A percentile compares a stretch with the other conserved stretches of the same genome.
Evolutionary conservation across 2,113 vertebrate genomes (phyloP).

Genomic region (Sphyrna mokarran): DNA sequence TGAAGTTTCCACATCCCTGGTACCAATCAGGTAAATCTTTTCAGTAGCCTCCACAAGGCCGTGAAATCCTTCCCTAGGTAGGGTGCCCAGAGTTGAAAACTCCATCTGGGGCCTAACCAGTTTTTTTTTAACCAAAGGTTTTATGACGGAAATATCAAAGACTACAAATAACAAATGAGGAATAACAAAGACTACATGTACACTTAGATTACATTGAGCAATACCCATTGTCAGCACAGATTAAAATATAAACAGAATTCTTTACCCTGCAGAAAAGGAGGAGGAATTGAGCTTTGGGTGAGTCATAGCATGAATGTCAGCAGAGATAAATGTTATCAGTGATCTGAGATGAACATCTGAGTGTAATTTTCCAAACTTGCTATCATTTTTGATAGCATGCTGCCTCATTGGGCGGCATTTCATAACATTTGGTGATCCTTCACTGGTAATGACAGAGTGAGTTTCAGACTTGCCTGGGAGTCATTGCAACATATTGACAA

Average conservation of each 20-base stretch:
- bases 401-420: not conserved
- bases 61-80: not conserved
- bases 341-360: not conserved
- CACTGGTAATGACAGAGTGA: not conserved
- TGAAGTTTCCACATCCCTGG: not conserved
- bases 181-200: not conserved
- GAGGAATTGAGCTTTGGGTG: not conserved
- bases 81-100: too few species aligned
- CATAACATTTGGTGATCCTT: not conserved
- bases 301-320: not conserved
- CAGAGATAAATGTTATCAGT: not conserved
- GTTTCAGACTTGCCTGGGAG: not conserved
- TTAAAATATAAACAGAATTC: not conserved
- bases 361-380: not conserved
- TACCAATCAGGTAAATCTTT: not conserved
- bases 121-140: too few species aligned
- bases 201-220: not conserved
- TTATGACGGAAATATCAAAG: not conserved
- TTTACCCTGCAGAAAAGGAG: not conserved
- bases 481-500: not conserved
- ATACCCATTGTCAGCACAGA: not conserved
- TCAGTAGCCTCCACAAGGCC: not conserved
- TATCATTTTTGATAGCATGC: not conserved
- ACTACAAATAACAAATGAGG: not conserved
- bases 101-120: not conserved